These are phyloP conservation scores for Procavia capensis DNA, from an alignment of 2,113 vertebrate species.

Conservation along the genomic window DNA sequence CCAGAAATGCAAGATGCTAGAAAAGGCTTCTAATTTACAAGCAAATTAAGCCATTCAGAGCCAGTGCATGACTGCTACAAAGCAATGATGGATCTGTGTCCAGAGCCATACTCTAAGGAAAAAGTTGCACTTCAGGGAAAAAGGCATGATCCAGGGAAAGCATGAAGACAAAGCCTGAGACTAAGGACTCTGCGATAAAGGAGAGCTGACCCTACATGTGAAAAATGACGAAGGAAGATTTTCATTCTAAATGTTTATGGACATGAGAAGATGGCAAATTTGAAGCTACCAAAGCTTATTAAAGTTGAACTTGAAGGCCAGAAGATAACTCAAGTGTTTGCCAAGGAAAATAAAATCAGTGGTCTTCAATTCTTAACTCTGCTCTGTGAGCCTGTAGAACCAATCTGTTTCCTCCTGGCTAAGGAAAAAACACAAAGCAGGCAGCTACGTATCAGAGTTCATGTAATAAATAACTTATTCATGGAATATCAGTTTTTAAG, in stretches of 20 bases:
- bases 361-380: slow-evolving; percentile 73
- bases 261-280: slow-evolving; percentile 80
- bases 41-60: slow-evolving; percentile 75
- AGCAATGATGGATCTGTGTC: slow-evolving; percentile 91
- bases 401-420: slow-evolving; percentile 93
- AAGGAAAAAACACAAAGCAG: slow-evolving; percentile 96
- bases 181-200: background rate
- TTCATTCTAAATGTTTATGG: slow-evolving; percentile 64
- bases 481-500: background rate
- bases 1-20: slow-evolving; percentile 57
- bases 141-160: too few species aligned
- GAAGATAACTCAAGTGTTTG: slow-evolving; percentile 81
- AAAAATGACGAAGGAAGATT: slow-evolving; percentile 80
- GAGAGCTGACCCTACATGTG: slow-evolving; percentile 43
- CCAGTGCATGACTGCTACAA: slow-evolving; percentile 91
- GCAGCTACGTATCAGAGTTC: slow-evolving; percentile 95
- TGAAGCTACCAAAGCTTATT: slow-evolving; percentile 73
- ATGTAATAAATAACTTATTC: slow-evolving; percentile 87
- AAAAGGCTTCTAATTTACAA: slow-evolving; percentile 53
- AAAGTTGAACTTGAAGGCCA: slow-evolving; percentile 79
- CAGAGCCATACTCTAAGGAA: slow-evolving; percentile 86
- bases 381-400: slow-evolving; percentile 66
- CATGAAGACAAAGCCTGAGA: slow-evolving; percentile 76
- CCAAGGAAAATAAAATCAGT: slow-evolving; percentile 79
- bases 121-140: slow-evolving; percentile 80